These are phyloP conservation scores for Umimayanthus chanpuru DNA, from an alignment of 92 coral and sea anemone species.

Conservation along the genomic window DNA sequence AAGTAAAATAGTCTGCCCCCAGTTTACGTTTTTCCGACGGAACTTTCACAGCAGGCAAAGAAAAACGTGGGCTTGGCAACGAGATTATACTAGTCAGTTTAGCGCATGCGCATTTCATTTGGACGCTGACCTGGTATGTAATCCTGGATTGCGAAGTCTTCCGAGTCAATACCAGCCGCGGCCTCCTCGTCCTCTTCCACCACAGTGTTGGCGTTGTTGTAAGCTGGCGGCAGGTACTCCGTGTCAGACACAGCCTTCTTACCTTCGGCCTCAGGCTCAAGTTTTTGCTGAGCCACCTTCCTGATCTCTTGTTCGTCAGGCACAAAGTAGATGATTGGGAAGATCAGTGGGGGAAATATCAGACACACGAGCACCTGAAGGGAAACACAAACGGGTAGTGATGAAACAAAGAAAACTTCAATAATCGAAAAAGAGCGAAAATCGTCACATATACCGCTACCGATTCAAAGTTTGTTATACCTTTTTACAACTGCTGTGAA, in stretches of 20 bases:
- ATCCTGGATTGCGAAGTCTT: constrained; percentile 62
- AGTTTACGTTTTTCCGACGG: too few relatives aligned
- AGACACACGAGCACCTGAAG: constrained; percentile 75
- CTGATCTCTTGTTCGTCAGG: constrained; percentile 75
- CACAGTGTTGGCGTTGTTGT: constrained; percentile 36
- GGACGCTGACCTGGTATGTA: constrained; percentile 69
- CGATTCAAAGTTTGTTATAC: background rate
- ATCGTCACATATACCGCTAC: too few relatives aligned
- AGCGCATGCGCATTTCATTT: background rate
- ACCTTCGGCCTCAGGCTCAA: constrained; percentile 3
- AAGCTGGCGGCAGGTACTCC: constrained; percentile 17
- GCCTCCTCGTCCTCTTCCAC: constrained; percentile 56
- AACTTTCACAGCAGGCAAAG: too few relatives aligned
- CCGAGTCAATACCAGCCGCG: constrained; percentile 47
- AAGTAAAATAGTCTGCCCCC: too few relatives aligned
- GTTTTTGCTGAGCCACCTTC: constrained; percentile 28
- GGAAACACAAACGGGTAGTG: background rate
- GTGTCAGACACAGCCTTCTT: background rate
- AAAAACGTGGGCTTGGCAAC: too few relatives aligned
- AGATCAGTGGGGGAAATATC: constrained; percentile 75
- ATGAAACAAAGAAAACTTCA: background rate
- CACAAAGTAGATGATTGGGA: constrained; percentile 86
- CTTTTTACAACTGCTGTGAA: background rate
- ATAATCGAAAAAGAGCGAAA: background rate
- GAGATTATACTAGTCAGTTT: background rate